Evolutionary conservation across 2,888 invertebrate species (phyloP), one percentile per base, ranked within the genome.

Genomic region (Perdita meconis): DNA sequence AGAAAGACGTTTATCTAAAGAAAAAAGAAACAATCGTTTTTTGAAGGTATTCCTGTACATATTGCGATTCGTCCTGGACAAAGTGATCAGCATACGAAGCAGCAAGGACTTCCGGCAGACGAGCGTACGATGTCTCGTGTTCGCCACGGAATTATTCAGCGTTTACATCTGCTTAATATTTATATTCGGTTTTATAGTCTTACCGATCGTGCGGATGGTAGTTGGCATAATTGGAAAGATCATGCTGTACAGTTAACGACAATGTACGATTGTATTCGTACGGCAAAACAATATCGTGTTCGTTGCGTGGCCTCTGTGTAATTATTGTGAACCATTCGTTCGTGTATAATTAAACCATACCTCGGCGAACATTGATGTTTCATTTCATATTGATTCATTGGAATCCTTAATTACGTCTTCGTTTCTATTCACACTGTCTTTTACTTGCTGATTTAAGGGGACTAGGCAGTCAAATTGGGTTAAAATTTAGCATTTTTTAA

Each of bases 41-140:
- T 78, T 80, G 1, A 64, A 90, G 90, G 83, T 90, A 63, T 83
- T 89, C 59, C 81, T 90, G n/a, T 86, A 88, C 73, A 83, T 90
- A 34, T 38, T 89, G 69, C 83, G 91, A 72, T 92, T 92, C 64
- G 55, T 88, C 26, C 53, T 91, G 66, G 91, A 92, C 78, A 90
- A 89, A 78, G 40, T 86, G 55, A 89, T 90, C 40, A 86, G 86
- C 51, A 89, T 92, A 78, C 85, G 82, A 56, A 82, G 78, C 6
- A 87, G 89, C 12, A 75, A 76, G 10, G 86, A 89, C 56, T 61
- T 80, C 50, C 87, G 81, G 26, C 90, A 91, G 65, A 81, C 85
- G 47, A 56, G 84, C 2, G 56, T 87, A 0, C 91, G 90, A 71
- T 87, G 84, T 30, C 34, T 80, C 2, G 82, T 91, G 53, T 84